A percentile compares a stretch with the other conserved stretches of the same genome.
These are phyloP conservation scores for Dichetophora obliterata DNA, from an alignment of 2,888 invertebrate species.

Conservation along the genomic window DNA sequence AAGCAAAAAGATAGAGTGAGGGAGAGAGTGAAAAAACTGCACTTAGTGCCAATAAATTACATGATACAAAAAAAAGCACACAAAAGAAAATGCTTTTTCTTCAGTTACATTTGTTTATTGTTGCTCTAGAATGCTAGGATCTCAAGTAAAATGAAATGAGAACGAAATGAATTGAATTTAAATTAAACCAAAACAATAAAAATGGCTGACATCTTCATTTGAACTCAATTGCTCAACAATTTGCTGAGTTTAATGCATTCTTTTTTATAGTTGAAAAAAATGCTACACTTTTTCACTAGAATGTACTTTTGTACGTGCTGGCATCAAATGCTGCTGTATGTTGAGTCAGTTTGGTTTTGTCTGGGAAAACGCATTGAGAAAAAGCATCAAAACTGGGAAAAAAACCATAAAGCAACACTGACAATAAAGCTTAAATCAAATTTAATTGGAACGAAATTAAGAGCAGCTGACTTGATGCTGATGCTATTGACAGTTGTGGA, in stretches of 20 bases:
- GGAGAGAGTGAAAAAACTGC: background rate
- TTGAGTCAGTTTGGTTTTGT: background rate
- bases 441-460: constrained; percentile 28
- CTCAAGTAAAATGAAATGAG: background rate
- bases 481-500: background rate
- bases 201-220: constrained; percentile 16
- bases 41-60: no score
- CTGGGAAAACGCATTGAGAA: background rate
- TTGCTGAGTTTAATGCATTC: background rate
- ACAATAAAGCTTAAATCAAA: constrained; percentile 12
- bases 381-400: background rate
- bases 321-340: background rate
- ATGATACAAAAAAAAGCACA: no score
- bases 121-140: no score
- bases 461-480: constrained; percentile 48
- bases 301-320: background rate
- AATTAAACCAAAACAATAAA: background rate
- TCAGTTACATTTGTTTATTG: no score
- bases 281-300: background rate
- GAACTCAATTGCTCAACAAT: constrained; percentile 13
- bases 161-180: background rate
- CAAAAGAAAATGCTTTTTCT: no score
- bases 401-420: constrained; percentile 44
- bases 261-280: background rate
- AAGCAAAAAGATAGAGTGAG: no score